Conservation (phyloP, 2,888 invertebrate genomes). For the Phasia obesa region DNA sequence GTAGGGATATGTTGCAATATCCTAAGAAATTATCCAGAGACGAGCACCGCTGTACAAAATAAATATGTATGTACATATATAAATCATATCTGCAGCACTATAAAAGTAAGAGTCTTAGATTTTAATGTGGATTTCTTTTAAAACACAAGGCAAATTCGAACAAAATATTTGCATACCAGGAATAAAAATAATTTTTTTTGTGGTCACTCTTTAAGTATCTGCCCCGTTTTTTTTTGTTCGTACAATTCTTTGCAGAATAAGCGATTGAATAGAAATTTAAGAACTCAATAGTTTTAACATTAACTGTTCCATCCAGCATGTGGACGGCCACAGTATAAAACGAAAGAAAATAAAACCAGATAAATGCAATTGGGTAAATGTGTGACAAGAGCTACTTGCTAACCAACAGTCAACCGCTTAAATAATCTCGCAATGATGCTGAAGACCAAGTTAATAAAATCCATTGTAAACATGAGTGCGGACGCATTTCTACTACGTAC, state of each 20-base stretch:
- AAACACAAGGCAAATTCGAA: too few species aligned
- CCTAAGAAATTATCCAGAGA: too few species aligned
- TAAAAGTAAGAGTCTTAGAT: too few species aligned
- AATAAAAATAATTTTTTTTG: background rate
- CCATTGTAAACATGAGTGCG: conserved; percentile 74
- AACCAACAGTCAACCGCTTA: conserved; percentile 25
- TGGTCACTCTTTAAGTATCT: conserved; percentile 21
- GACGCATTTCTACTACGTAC: conserved; percentile 79
- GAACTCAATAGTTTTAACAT: conserved; percentile 46
- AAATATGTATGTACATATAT: too few species aligned
- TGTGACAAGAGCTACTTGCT: conserved; percentile 57
- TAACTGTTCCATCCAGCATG: conserved; percentile 36
- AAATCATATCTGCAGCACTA: too few species aligned
- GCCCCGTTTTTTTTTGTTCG: background rate
- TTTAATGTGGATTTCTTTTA: too few species aligned
- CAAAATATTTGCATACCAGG: background rate
- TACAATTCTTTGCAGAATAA: conserved; percentile 16
- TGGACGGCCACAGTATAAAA: conserved; percentile 16
- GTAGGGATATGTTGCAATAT: too few species aligned
- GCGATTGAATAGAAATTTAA: conserved; percentile 53
- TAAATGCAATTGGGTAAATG: conserved; percentile 64
- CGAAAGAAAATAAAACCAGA: conserved; percentile 57
- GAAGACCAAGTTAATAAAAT: conserved; percentile 79
- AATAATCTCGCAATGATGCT: conserved; percentile 43
- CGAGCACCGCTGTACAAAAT: too few species aligned